phyloP scores from a whole-genome alignment of 2,113 vertebrate species.

The Poicephalus meyeri region DNA sequence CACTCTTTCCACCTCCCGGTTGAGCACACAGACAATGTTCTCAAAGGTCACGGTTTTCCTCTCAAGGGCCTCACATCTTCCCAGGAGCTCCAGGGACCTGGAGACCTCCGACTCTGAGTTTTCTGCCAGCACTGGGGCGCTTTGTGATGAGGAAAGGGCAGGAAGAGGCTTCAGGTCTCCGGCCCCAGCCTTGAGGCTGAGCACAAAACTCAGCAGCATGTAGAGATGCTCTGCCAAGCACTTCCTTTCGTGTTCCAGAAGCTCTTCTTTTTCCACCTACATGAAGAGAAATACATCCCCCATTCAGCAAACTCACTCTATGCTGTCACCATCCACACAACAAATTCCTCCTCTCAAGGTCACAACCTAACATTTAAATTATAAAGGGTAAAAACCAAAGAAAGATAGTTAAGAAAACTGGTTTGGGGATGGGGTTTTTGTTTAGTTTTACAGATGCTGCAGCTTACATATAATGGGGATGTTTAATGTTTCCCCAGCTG shows the following conservation, averaged over 20 bases:
- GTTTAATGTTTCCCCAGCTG: not conserved
- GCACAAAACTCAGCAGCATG: slow-evolving; percentile 77
- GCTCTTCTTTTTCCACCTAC: slow-evolving; percentile 84
- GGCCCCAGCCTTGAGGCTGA: slow-evolving; percentile 51
- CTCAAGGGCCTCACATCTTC: slow-evolving; percentile 82
- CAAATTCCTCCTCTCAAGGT: not conserved
- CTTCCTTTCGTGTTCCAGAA: slow-evolving; percentile 81
- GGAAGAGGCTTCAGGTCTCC: not conserved
- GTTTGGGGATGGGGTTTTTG: not conserved
- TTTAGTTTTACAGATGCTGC: not conserved
- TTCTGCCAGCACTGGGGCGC: not conserved
- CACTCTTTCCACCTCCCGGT: slow-evolving; percentile 88
- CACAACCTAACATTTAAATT: not conserved
- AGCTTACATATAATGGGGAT: not conserved
- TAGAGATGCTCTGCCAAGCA: slow-evolving; percentile 83
- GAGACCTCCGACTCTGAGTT: not conserved
- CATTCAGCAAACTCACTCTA: not conserved
- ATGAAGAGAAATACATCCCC: not conserved
- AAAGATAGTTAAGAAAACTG: not conserved
- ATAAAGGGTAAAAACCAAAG: not conserved
- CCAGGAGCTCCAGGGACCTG: slow-evolving; percentile 76
- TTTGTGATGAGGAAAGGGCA: slow-evolving; percentile 10
- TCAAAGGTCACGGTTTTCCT: slow-evolving; percentile 87
- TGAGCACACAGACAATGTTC: slow-evolving; percentile 92
- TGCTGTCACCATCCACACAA: not conserved